Percentiles rank a stretch among this genome's conserved stretches.
Conservation (phyloP, 1,140 invertebrate genomes). For the Dendroctonus ponderosae region DNA sequence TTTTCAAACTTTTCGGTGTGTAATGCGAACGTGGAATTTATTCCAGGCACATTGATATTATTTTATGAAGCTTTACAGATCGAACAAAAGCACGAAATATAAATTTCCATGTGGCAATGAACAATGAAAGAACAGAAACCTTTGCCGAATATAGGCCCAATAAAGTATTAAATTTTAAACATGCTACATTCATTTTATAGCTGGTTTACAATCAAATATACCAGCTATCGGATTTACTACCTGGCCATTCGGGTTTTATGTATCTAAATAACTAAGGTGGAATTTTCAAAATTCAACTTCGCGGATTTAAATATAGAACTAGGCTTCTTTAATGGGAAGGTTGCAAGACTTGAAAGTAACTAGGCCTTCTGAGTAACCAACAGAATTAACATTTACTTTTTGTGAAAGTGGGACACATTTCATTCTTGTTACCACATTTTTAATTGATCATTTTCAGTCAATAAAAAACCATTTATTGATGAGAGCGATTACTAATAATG, state of each 20-base stretch:
- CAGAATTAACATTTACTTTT: too few relatives aligned
- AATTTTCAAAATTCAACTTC: not conserved
- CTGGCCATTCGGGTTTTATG: not conserved
- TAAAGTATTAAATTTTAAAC: constrained; percentile 2
- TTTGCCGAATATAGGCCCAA: not conserved
- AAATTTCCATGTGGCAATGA: not conserved
- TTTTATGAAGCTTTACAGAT: not conserved
- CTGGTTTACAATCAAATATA: not conserved
- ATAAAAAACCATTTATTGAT: too few relatives aligned
- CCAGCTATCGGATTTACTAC: not conserved
- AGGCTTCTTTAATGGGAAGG: too few relatives aligned
- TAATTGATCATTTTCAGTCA: too few relatives aligned
- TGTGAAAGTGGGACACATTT: too few relatives aligned
- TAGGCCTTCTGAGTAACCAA: too few relatives aligned
- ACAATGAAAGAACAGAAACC: not conserved
- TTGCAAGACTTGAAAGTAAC: too few relatives aligned
- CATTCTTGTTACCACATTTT: too few relatives aligned
- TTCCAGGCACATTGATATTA: not conserved
- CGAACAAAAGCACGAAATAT: not conserved
- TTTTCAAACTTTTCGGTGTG: not conserved
- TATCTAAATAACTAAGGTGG: not conserved
- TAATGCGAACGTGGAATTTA: not conserved
- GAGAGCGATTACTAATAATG: too few relatives aligned
- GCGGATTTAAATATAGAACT: too few relatives aligned
- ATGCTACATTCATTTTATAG: not conserved